Evolutionary conservation across 2,113 vertebrate genomes (phyloP), one percentile per base, ranked within the genome.

Genomic region (Perccottus glenii): DNA sequence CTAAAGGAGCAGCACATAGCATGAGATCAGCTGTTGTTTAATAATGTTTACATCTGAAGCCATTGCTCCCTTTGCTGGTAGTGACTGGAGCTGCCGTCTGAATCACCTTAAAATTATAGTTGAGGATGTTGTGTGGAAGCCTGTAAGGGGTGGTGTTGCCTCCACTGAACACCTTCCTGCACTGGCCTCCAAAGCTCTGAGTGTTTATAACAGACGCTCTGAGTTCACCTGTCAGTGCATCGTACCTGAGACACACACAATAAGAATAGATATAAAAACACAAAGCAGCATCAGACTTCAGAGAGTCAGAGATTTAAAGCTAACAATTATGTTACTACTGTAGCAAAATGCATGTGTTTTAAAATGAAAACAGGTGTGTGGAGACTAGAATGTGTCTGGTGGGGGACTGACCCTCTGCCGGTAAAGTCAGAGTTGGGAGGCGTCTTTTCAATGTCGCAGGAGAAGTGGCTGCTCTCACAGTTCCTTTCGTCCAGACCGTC

Each of bases 101-200:
- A 42, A 84, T 74, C 83, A 98, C 96, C 93, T 97, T 92, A 72
- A 98, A 98, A 71, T 82, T 94, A 62, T 97, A 97, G 64, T 92
- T 93, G n/a, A 98, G 94, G 65, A 95, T 4, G 12, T 89, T 97
- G 51, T 94, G 94, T 61, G 96, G 95, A 49, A 98, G 87, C 50
- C 97, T 88, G 76, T 93, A 98, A 57, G 64, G 92, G 10, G 91
- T 47, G 66, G 52, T 88, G 45, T 90, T 80, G 57, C 96, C 93
- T 0, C 91, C 94, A 0, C 94, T 96, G 50, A 94, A 97, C 35
- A 95, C 90, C 45, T 95, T 98, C 75, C 95, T 92, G 88, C 96
- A 99, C 35, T 95, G 94, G 6, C 96, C 96, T 63, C 95, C 95
- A 70, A 95, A 99, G 65, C 90, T 96, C 65, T 85, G 92, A 6